Conservation (phyloP, 2,113 vertebrate genomes). For the Nymphicus hollandicus region DNA sequence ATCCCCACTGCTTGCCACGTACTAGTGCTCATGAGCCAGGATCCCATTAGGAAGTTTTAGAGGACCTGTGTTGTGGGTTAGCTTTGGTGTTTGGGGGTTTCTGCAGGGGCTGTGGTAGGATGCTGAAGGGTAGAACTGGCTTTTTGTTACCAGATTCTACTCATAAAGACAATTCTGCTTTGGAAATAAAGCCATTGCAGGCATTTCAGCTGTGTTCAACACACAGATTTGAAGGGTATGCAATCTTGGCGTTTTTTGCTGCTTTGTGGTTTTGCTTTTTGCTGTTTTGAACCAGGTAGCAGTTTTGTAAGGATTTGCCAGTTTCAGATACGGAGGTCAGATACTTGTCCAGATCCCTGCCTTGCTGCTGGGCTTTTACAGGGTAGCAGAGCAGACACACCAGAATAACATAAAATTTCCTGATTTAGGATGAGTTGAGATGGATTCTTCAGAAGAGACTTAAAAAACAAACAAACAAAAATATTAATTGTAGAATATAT, state of each 20-base stretch:
- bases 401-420: not conserved
- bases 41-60: rapidly evolving
- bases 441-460: not conserved
- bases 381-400: not conserved
- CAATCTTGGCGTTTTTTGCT: not conserved
- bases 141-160: not conserved
- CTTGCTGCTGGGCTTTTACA: not conserved
- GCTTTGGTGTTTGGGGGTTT: not conserved
- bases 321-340: not conserved
- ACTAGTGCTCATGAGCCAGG: not conserved
- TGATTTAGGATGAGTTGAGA: not conserved
- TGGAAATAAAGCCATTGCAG: not conserved
- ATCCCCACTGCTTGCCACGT: not conserved
- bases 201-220: not conserved
- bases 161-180: not conserved
- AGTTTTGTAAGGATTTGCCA: not conserved
- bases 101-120: not conserved
- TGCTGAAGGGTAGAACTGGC: not conserved
- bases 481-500: not conserved
- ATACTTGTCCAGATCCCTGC: not conserved
- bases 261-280: not conserved
- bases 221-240: rapidly evolving
- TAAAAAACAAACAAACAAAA: not conserved
- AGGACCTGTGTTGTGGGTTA: not conserved
- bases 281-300: not conserved